phyloP scores from a whole-genome alignment of 2,797 vertebrate species.

The Morelia viridis region DNA sequence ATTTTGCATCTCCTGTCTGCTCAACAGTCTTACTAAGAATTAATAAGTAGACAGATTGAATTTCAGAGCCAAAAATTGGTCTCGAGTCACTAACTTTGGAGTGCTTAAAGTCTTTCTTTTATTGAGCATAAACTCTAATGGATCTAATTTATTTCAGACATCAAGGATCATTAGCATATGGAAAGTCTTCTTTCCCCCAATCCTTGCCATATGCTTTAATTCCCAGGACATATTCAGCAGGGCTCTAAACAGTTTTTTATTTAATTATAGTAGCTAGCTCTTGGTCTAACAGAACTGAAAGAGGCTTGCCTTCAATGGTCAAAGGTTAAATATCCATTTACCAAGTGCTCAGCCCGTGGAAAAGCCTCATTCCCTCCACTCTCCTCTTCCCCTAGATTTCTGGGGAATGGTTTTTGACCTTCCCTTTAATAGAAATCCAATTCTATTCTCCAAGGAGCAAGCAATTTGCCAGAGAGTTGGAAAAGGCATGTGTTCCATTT shows the following conservation, averaged over 20 bases:
- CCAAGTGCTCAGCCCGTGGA: conserved; percentile 40
- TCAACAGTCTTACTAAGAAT: conserved; percentile 81
- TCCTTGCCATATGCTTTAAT: conserved; percentile 78
- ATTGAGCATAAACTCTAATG: conserved; percentile 82
- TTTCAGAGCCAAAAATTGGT: conserved; percentile 84
- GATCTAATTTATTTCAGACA: conserved; percentile 82
- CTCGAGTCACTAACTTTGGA: conserved; percentile 83
- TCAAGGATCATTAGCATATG: conserved; percentile 80
- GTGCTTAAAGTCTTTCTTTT: conserved; percentile 79
- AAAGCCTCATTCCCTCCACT: conserved; percentile 14
- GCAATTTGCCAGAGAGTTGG: conserved; percentile 61
- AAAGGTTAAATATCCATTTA: conserved; percentile 73
- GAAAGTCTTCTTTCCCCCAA: conserved; percentile 74
- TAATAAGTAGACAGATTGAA: conserved; percentile 81
- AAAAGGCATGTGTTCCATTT: conserved; percentile 64
- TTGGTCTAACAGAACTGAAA: conserved; percentile 69
- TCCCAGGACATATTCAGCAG: conserved; percentile 72
- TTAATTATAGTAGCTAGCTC: conserved; percentile 75
- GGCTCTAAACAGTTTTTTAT: conserved; percentile 74
- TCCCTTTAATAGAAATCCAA: conserved; percentile 54
- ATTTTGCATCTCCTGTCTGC: conserved; percentile 80
- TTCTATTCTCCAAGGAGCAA: conserved; percentile 28
- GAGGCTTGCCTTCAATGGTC: conserved; percentile 65
- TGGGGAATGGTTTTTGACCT: conserved; percentile 56
- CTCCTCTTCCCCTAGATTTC: conserved; percentile 48